Base-by-base conservation (phyloP, 2,797 vertebrate species). In the Nyctalus aviator region DNA sequence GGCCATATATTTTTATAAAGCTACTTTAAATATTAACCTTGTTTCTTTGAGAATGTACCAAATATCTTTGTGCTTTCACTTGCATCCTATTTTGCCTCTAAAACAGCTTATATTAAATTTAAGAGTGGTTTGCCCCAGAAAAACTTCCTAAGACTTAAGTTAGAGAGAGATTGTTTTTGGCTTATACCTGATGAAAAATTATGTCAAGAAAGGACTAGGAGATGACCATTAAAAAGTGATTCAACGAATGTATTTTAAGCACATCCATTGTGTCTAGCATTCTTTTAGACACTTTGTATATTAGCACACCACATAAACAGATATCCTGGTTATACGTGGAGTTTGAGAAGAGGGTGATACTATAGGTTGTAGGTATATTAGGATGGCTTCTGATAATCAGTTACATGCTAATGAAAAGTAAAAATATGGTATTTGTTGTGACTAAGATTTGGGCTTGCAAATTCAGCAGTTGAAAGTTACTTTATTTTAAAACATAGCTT, bases 51-150 rank as follows among this genome's bases (percentile, higher is more conserved):
- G 72, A 84, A 57, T 48, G 23, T 14, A 91, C 71, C 46, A 30
- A 50, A 68, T 41, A 37, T 32, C 75, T 72, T 64, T 66, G 25
- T 59, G 30, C 37, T 88, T 90, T 95, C 23, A 57, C 18, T 3
- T 37, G 41, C 86, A 76, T 5, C 32, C 30, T 84, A 44, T 25
- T 79, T 93, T 93, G 46, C 25, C 76, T 90, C 71, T 75, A 73
- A 83, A 88, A 86, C 4, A 84, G 27, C 6, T 93, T 83, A 85
- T 3, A 66, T 50, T 92, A 95, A 94, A 72, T 17, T 46, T 66
- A 88, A 94, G 53, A 86, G 21, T 84, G 15, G 10, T 55, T 59
- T 93, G 55, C 59, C 44, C 50, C 48, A 64, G 79, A 94, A 92
- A 96, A 77, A 55, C 66, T 59, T 91, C 50, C 23, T 5, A 55